phyloP scores from a whole-genome alignment of 2,888 invertebrate species.

The Fragum fragum region DNA sequence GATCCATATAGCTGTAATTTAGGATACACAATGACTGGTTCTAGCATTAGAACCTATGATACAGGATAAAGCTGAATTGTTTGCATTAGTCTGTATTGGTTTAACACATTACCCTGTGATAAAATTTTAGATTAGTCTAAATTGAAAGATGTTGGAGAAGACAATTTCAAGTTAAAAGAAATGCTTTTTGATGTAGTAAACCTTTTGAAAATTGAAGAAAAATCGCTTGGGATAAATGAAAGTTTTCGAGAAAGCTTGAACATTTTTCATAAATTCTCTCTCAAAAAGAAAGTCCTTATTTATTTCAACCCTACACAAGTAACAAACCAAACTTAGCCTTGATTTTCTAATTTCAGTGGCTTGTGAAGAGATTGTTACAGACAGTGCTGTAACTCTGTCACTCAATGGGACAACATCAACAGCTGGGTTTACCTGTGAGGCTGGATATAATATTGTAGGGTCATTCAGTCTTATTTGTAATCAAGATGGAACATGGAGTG shows the following conservation, averaged over 20 bases:
- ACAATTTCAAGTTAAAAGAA: no score
- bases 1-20: slow-evolving; percentile 44
- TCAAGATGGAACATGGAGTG: slow-evolving; percentile 49
- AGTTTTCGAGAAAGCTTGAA: no score
- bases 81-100: slow-evolving; percentile 17
- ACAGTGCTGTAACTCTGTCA: slow-evolving; percentile 17
- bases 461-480: slow-evolving; percentile 40
- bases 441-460: slow-evolving; percentile 50
- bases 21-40: slow-evolving; percentile 49
- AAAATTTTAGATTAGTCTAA: no score
- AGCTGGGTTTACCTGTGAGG: slow-evolving; percentile 38
- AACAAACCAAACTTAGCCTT: no score
- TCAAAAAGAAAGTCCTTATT: no score
- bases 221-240: no score
- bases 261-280: no score
- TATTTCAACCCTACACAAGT: no score
- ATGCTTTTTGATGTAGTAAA: no score
- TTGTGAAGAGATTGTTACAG: slow-evolving; percentile 26
- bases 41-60: slow-evolving; percentile 34
- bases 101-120: background rate
- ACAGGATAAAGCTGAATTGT: background rate
- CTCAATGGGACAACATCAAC: slow-evolving; percentile 40
- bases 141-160: no score
- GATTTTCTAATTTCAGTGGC: slow-evolving; percentile 24
- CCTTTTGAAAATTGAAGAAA: no score